Base-by-base conservation (phyloP, 2,888 invertebrate genomes). In the Euzetes globulus region DNA sequence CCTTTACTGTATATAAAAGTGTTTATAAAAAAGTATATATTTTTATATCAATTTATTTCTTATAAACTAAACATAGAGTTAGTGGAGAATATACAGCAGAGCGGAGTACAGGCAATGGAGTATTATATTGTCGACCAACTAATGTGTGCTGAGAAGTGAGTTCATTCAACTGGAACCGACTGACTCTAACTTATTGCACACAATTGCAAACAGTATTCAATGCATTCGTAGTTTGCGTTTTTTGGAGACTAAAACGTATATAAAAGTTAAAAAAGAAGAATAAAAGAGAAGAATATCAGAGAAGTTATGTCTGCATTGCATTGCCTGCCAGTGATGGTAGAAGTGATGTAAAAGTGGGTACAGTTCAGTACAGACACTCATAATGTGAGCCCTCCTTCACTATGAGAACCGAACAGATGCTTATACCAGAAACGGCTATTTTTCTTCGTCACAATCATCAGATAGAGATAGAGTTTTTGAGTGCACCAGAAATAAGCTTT, bases 361-460 rank as follows among this genome's bases (percentile, higher is more conserved):
- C 1, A 63, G 33, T 33, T 65, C n/a, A n/a, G n/a, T 29, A 13
- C 37, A 65, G 65, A 37, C 58, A 41, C 37, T 65, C 65, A 65
- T 65, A 65, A 63, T 65, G 41, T 65, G 41, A 37, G 19, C 37
- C 65, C 65, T 37, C 65, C 37, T 65, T 25, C 22, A 13, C 17
- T n/a, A 65, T 65, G 65, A 5, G 65, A 65, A 65, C 37, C 65
- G 17, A 33, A 41, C 65, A 65, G 65, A 65, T 65, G 65, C 65
- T 29, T 22, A 37, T 17, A 65, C 65, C 37, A 65, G 65, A 37
- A 65, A 65, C 65, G 65, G 65, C 65, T 65, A 65, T 65, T 65
- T 65, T 65, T 65, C 65, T 65, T 65, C 37, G 65, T 65, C 65
- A 65, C 65, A 65, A 25, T 25, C 65, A 65, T 65, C 65, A 65